Base-by-base conservation (phyloP, 2,888 invertebrate genomes). In the Tetanocera ferruginea region DNA sequence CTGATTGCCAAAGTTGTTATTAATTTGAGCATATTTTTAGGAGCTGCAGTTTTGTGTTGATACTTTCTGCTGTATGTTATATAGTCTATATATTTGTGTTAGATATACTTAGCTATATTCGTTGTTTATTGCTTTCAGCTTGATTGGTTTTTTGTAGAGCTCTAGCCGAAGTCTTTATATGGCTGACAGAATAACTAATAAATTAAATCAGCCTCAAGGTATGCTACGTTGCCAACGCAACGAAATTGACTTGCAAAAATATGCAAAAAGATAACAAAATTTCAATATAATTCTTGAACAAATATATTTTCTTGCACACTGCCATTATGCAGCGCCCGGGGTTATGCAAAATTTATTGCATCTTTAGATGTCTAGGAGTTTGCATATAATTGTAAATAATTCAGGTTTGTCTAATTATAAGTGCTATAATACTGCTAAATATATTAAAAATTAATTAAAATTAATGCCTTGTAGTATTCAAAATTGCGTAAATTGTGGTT, bases 11-110 rank as follows among this genome's bases (percentile, higher is more conserved):
- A 37, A 34, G 67, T 37, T 67, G 19, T n/a, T 37, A 67, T 67
- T 67, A 67, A 67, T 19, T 37, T 14, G 67, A 37, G 67, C 67
- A 67, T 67, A 19, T 23, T 67, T 67, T 67, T 67, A 67, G 67
- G 67, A 34, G 57, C 9, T 60, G 57, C 43, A 2, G 1, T 43
- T 43, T 43, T 43, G 43, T 60, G 25, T 23, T 23, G 9, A 28
- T 17, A 60, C 23, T 60, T 8, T 23, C 25, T 60, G 57, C 23
- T 19, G 57, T 14, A 14, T 43, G 11, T 11, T 8, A 37, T 43
- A 11, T 11, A n/a, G n/a, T n/a, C n/a, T n/a, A n/a, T n/a, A n/a
- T 43, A 6, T 43, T 11, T 43, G 1, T 11, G n/a, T 14, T 43
- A 43, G 43, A 43, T 43, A 11, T 43, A 43, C 43, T 43, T 43